These are phyloP conservation scores for Eilema depressum DNA, from an alignment of 2,888 invertebrate genomes.

Conservation along the genomic window DNA sequence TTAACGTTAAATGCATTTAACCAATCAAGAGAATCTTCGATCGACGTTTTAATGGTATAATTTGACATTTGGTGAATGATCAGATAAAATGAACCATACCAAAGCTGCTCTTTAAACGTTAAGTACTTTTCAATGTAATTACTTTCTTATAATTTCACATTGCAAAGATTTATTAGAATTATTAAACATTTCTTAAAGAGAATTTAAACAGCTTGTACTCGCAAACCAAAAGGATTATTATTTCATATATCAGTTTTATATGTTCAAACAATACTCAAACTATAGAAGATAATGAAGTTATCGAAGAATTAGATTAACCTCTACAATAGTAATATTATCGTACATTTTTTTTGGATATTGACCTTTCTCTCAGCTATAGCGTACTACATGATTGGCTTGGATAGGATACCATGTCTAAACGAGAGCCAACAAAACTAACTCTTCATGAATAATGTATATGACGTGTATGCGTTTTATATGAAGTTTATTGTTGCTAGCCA, in stretches of 20 bases:
- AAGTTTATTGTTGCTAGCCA: not conserved
- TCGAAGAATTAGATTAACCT: not conserved
- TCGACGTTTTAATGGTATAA: not conserved
- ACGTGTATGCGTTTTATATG: constrained; percentile 4
- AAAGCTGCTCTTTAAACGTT: not conserved
- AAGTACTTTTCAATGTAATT: not conserved
- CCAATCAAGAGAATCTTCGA: too few relatives aligned
- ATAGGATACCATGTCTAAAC: constrained; percentile 2
- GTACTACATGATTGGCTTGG: constrained; percentile 9
- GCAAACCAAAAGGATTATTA: not conserved
- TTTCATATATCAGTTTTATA: not conserved
- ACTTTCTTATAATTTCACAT: not conserved
- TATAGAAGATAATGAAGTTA: not conserved
- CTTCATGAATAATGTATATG: constrained; percentile 6
- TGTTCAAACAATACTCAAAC: not conserved
- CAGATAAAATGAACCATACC: not conserved
- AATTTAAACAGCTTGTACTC: not conserved
- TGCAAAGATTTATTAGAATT: not conserved
- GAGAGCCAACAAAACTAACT: constrained; percentile 1
- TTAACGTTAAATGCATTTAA: too few relatives aligned
- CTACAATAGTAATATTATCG: constrained; percentile 3
- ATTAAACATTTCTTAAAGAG: not conserved
- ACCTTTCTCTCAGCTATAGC: constrained; percentile 11
- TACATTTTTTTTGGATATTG: constrained; percentile 7
- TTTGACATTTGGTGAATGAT: not conserved